Base-by-base conservation (phyloP, 2,113 vertebrate species). In the Lophotis ruficrista region DNA sequence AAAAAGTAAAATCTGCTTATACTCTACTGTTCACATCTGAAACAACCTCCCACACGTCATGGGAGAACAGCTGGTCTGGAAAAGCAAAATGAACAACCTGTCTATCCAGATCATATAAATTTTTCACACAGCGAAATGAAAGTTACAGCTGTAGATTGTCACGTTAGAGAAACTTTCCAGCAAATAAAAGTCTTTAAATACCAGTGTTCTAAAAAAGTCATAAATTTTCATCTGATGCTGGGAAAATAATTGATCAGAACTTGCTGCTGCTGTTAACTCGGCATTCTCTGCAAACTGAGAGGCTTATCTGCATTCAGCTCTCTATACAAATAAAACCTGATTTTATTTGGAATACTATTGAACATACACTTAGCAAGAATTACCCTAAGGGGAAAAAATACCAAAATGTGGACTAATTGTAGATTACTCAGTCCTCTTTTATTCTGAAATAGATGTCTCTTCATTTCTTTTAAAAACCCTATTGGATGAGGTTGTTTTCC, bases 171-270 rank as follows among this genome's bases (percentile, higher is more conserved):
- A 87, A 61, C 11, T 61, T 51, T 71, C 31, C 50, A 68, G 43
- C 50, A 88, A 95, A 96, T 50, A 64, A 13, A 84, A 60, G n/a
- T 45, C 50, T 95, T 95, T 91, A 91, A 95, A 78, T 71, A 77
- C 56, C 24, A n/a, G 23, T n/a, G 12, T 65, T 88, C 71, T 38
- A 7, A 89, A 93, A 68, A 68, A 72, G 61, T 77, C 16, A 73
- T 60, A 33, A 43, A 17, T 90, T 90, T 94, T 56, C 54, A 27
- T 89, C 41, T 69, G 75, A 22, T 93, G 69, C 50, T 93, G 61
- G 47, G 84, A 91, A 96, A 89, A 75, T 81, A 94, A 89, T 87
- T 68, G 75, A 64, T 90, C 72, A 71, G 83, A 92, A 85, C 47
- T 90, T 71, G 56, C 53, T 80, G 58, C 45, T 90, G 56, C 48